Base-by-base conservation (phyloP, 2,888 invertebrate genomes). In the Dryocosmus kuriphilus region DNA sequence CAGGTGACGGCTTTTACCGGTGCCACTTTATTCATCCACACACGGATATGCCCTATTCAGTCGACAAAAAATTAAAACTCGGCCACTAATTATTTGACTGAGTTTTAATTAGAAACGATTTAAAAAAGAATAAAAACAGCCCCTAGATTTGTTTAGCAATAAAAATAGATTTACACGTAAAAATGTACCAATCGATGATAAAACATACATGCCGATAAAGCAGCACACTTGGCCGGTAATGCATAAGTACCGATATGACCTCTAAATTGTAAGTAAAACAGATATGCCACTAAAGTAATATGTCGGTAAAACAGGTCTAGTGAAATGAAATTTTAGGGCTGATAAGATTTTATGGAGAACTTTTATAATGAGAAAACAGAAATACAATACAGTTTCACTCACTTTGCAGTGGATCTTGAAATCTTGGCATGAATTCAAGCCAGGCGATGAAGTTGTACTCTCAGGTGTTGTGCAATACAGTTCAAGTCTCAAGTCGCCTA, bases 21-120 rank as follows among this genome's bases (percentile, higher is more conserved):
- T 71, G 46, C 27, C 67, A 71, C 67, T 71, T 67, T 51, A 51
- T 51, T 71, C 51, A n/a, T 30, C 27, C n/a, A 22, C 51, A 71
- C 67, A 30, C 30, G 46, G 9, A 71, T 71, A 46, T 57, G 14
- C 24, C 57, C 24, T 8, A 57, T 57, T 24, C 4, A 57, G 3
- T 9, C 11, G 11, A 22, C 0, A 14, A 57, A 46, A 46, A 46
- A 46, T 38, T 11, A 7, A 7, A 19, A n/a, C 7, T n/a, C 19
- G 0, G 19, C 1, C 19, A 1, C 16, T 41, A 46, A 46, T 5
- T 19, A 19, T 46, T 35, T 7, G 8, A 8, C 35, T 35, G 7
- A 19, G 9, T 62, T 62, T 62, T 62, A 16, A 2, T 8, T 16
- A 30, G 32, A 41, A 32, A 22, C n/a, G 9, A 63, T 38, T 38